Evolutionary conservation across 2,797 vertebrate species (phyloP), one percentile per base, ranked within the genome.

Genomic region (Tokudaia tokunoshimensis): DNA sequence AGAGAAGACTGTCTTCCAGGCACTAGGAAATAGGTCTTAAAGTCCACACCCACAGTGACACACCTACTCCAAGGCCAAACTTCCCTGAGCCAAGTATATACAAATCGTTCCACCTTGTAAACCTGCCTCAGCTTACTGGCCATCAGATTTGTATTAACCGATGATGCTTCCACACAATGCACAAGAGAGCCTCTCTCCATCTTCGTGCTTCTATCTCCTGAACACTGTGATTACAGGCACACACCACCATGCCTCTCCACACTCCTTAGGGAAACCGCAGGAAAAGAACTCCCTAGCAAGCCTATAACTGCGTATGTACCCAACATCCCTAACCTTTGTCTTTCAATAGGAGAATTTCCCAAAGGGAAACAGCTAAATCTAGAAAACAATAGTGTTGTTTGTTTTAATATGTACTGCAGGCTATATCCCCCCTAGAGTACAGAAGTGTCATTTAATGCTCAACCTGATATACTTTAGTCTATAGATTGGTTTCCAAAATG

Each of bases 401-500:
- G 94, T 92, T 96, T 96, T 95, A 96, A 96, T 63, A 78, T 81
- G 93, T 92, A 94, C 15, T 91, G 24, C 88, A 55, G 95, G 96
- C 92, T 93, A 92, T 76, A 84, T 61, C 92, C 91, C 65, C 86
- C 94, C 95, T 96, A 88, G 41, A 50, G 63, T 93, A 57, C 70
- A 85, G 88, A 93, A 93, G 95, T 92, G 75, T 94, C 95, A 90
- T 92, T 96, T 84, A 90, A 78, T 91, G 92, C 79, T 97, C 76
- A 87, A 24, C 85, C 92, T 90, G 90, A 90, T 90, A 82, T 59
- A 96, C 94, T 97, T 96, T 67, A 90, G 95, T 92, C 76, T 94
- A 90, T 55, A 96, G 91, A 88, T 94, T 93, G 84, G 89, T 91
- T 96, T 96, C 96, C 59, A 85, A 96, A 94, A 93, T 88, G 72